A percentile compares a stretch with the other conserved stretches of the same genome.
phyloP scores from a whole-genome alignment of 2,113 vertebrate species.

The Aythya baeri region DNA sequence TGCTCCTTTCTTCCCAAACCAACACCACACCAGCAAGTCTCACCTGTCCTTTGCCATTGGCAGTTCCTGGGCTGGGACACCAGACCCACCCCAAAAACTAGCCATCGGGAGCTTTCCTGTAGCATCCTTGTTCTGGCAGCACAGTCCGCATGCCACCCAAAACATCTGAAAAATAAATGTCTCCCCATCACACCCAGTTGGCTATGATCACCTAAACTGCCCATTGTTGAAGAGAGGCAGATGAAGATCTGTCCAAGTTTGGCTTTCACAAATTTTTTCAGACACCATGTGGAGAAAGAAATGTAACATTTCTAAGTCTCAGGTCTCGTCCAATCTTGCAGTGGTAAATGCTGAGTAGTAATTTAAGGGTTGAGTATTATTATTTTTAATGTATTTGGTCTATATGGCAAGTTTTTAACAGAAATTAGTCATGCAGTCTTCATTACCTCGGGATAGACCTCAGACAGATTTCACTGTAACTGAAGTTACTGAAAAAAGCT shows the following conservation, averaged over 20 bases:
- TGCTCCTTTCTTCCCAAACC: neutral
- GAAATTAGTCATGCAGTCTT: conserved; percentile 1
- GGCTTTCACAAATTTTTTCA: conserved; percentile 34
- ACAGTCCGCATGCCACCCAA: neutral
- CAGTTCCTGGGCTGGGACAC: neutral
- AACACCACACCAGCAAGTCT: neutral
- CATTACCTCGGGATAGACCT: neutral
- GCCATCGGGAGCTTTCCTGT: neutral
- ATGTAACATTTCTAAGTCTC: neutral
- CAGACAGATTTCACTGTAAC: neutral
- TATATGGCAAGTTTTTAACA: neutral
- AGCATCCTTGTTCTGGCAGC: neutral
- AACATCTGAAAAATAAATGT: neutral
- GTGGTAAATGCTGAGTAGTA: neutral
- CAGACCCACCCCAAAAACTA: neutral
- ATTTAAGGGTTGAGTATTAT: neutral
- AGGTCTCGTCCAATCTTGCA: neutral
- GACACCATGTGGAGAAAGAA: conserved; percentile 31
- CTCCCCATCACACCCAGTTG: neutral
- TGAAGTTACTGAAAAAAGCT: conserved; percentile 49
- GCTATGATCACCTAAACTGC: accelerated
- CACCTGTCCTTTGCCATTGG: neutral
- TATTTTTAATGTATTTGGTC: neutral
- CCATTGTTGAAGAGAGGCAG: neutral
- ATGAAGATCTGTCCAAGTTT: neutral